phyloP scores from a whole-genome alignment of 2,113 vertebrate genomes.

The Callorhinus ursinus region DNA sequence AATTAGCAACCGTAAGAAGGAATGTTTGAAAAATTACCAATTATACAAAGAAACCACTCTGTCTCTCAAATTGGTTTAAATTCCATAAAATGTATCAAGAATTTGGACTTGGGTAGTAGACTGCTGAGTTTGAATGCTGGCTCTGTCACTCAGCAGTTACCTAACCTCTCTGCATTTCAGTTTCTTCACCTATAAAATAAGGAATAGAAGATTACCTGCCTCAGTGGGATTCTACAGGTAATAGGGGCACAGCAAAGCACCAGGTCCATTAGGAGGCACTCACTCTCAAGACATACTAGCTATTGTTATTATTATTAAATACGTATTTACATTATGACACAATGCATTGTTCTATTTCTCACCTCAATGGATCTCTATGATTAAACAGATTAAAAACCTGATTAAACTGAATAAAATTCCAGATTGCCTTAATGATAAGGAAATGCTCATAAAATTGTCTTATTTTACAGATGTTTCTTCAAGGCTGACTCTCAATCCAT shows the following conservation, averaged over 20 bases:
- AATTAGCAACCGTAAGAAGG: not conserved
- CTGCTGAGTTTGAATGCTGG: not conserved
- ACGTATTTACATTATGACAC: not conserved
- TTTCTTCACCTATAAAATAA: not conserved
- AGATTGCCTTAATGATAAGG: not conserved
- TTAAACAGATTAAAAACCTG: not conserved
- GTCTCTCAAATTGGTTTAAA: not conserved
- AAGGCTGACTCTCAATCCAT: not conserved
- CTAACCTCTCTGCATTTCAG: not conserved
- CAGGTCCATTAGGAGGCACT: no score
- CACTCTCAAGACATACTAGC: not conserved
- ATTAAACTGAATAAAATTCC: not conserved
- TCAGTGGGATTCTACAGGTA: not conserved
- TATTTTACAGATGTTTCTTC: conserved; percentile 24
- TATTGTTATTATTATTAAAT: not conserved
- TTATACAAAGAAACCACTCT: not conserved
- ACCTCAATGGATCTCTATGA: not conserved
- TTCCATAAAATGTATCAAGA: conserved; percentile 1
- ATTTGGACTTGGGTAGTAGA: not conserved
- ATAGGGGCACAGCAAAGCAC: not conserved
- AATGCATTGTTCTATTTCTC: not conserved
- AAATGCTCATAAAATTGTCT: not conserved
- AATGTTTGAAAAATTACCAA: conserved; percentile 5
- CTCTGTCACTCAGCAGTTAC: not conserved
- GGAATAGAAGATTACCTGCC: not conserved